Evolutionary conservation across 2,797 vertebrate genomes (phyloP).

Genomic region (Acanthurus lineatus): DNA sequence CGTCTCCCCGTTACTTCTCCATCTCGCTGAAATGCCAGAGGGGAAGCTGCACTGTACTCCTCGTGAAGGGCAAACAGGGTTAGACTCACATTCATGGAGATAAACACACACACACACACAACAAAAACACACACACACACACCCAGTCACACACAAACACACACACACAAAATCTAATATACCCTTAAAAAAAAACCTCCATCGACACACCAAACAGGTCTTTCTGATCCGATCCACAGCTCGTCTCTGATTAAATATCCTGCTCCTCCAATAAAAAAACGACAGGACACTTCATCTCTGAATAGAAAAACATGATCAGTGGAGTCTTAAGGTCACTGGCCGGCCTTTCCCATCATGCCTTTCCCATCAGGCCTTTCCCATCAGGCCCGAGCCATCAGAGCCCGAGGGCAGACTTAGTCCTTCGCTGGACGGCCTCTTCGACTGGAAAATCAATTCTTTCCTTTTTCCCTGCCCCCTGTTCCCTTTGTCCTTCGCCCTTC

Average conservation of each 20-base stretch:
- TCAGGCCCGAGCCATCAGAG: slow-evolving; percentile 20
- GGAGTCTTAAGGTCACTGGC: slow-evolving; percentile 55
- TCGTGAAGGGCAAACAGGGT: slow-evolving; percentile 61
- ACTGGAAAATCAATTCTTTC: slow-evolving; percentile 82
- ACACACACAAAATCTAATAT: no score
- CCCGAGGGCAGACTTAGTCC: slow-evolving; percentile 67
- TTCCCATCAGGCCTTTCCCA: slow-evolving; percentile 42
- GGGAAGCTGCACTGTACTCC: slow-evolving; percentile 33
- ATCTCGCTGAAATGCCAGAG: slow-evolving; percentile 53
- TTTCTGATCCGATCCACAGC: slow-evolving; percentile 1
- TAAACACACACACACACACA: slow-evolving; percentile 3
- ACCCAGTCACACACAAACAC: no score
- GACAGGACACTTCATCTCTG: slow-evolving; percentile 2
- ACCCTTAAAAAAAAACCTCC: no score
- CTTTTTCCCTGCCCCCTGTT: slow-evolving; percentile 43
- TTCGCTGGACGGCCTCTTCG: slow-evolving; percentile 56
- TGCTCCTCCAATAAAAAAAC: slow-evolving; percentile 14
- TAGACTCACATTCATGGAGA: slow-evolving; percentile 35
- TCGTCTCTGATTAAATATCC: slow-evolving; percentile 16
- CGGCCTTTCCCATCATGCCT: slow-evolving; percentile 59
- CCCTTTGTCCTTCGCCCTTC: slow-evolving; percentile 74
- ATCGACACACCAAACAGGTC: neutral
- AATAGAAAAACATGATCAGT: slow-evolving; percentile 31
- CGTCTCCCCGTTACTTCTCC: slow-evolving; percentile 31
- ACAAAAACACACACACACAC: slow-evolving; percentile 33